phyloP scores from a whole-genome alignment of 1,140 invertebrate genomes.

The Olivierus martensii region DNA sequence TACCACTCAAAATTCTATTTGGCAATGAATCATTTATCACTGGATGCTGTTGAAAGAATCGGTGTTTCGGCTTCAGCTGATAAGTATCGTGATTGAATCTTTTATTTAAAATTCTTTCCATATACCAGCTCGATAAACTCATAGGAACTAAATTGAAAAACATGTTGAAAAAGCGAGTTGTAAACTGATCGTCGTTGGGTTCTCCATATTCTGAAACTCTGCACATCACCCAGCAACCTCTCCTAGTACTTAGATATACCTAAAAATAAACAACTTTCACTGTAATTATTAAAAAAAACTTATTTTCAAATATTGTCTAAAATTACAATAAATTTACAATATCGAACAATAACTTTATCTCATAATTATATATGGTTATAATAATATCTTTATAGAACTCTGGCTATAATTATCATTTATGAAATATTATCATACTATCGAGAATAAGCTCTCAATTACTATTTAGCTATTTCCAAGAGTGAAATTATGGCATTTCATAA shows the following conservation, averaged over 20 bases:
- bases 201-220: slow-evolving; percentile 4
- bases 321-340: too few species aligned
- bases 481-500: too few species aligned
- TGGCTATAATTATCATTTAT: too few species aligned
- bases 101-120: slow-evolving; percentile 10
- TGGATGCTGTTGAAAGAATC: slow-evolving; percentile 32
- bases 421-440: too few species aligned
- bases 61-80: slow-evolving; percentile 32
- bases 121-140: slow-evolving; percentile 2
- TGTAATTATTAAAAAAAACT: too few species aligned
- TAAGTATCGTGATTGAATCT: slow-evolving; percentile 35
- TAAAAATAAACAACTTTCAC: neutral
- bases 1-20: slow-evolving; percentile 34
- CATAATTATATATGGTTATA: too few species aligned
- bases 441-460: too few species aligned
- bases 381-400: too few species aligned
- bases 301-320: too few species aligned
- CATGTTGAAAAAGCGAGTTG: neutral
- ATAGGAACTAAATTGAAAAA: neutral
- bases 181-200: slow-evolving; percentile 8
- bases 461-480: too few species aligned
- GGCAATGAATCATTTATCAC: slow-evolving; percentile 39
- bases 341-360: too few species aligned
- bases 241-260: slow-evolving; percentile 9
- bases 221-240: slow-evolving; percentile 9